Evolutionary conservation across 2,113 vertebrate species (phyloP).

Genomic region (Lepus americanus): DNA sequence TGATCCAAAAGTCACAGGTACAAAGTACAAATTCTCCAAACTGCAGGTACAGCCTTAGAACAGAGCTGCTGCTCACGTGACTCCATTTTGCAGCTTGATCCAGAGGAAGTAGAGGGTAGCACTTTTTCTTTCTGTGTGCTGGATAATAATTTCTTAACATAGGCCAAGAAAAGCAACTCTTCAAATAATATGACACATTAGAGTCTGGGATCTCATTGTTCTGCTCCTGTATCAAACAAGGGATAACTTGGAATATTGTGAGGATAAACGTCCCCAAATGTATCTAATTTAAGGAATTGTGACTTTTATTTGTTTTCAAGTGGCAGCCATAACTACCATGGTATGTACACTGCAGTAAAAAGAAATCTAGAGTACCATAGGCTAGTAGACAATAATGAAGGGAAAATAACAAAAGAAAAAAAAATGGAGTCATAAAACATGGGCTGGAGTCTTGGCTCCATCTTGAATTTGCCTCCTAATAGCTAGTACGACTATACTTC

Average conservation of each 20-base stretch:
- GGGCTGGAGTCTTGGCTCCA: not conserved
- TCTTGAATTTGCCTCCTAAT: not conserved
- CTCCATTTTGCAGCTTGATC: not conserved
- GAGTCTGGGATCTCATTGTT: not conserved
- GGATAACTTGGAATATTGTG: not conserved
- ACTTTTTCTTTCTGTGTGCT: not conserved
- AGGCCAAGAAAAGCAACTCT: not conserved
- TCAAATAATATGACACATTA: not conserved
- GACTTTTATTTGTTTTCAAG: not conserved
- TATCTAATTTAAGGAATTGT: not conserved
- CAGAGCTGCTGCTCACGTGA: not conserved
- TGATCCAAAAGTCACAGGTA: not conserved
- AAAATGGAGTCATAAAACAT: not conserved
- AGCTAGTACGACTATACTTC: not conserved
- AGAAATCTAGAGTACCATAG: not conserved
- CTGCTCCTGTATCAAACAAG: not conserved
- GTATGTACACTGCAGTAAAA: not conserved
- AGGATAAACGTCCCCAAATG: accelerated
- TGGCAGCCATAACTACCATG: not conserved
- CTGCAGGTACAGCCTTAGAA: not conserved
- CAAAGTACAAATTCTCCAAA: not conserved
- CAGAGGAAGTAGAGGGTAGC: accelerated
- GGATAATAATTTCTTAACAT: not conserved
- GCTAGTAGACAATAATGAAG: not conserved
- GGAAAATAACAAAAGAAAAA: not conserved